Evolutionary conservation across 2,888 invertebrate species (phyloP), one percentile per base, ranked within the genome.

Genomic region (Eilema depressum): DNA sequence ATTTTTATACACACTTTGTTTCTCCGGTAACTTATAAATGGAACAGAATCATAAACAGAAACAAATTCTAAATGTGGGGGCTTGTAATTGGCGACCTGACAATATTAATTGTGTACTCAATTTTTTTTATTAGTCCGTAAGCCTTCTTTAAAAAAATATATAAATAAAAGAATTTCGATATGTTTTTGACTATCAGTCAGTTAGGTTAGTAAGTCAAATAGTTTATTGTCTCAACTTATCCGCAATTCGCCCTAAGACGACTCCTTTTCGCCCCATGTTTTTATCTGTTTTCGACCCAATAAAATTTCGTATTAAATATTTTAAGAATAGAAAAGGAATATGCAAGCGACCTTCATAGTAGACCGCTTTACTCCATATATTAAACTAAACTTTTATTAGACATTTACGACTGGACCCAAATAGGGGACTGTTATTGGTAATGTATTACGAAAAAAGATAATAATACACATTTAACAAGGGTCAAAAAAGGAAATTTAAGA

Each of bases 401-500:
- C 11, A 37, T 37, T 37, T 37, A 37, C 33, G 33, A 37, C 33
- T 5, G 12, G 3, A 1, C 33, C 33, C 12, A n/a, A 53, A n/a
- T 53, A 7, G 53, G n/a, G 5, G 20, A 20, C 20, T 53, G n/a
- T 8, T 53, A n/a, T 53, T 53, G 53, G n/a, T 7, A 53, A 53
- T 10, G 17, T 53, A 10, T 53, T n/a, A n/a, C n/a, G 53, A 53
- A 20, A 47, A 3, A 20, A 47, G 14, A 47, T 41, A 41, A 41
- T 41, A 41, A 41, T 17, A 17, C 3, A 47, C 8, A 47, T 47
- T 20, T 47, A 47, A 53, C 53, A 53, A 53, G n/a, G n/a, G 53
- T 53, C n/a, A 10, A 53, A 53, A n/a, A 53, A n/a, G 53, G 53
- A n/a, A 53, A 53, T 53, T 53, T 53, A 53, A 53, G 53, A 53